A percentile compares a stretch with the other conserved stretches of the same genome.
Evolutionary conservation across 2,888 invertebrate species (phyloP).

Genomic region (Temnothorax ravouxi): DNA sequence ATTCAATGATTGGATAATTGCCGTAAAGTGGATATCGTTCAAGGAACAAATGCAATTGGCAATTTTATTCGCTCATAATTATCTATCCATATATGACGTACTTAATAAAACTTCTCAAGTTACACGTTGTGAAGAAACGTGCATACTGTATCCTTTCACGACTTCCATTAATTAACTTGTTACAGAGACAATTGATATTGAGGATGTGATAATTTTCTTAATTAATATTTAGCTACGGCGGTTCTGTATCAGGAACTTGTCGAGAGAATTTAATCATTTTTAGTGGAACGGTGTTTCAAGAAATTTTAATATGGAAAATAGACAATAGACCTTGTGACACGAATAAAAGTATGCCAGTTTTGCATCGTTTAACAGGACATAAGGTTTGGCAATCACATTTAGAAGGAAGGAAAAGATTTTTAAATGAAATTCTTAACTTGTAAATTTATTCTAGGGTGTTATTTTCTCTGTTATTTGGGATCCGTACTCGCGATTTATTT

Average conservation of each 20-base stretch:
- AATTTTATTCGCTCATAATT: conserved; percentile 84
- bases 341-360: conserved; percentile 84
- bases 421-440: background rate
- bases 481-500: conserved; percentile 87
- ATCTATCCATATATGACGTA: conserved; percentile 81
- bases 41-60: conserved; percentile 64
- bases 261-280: conserved; percentile 87
- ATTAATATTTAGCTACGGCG: conserved; percentile 85
- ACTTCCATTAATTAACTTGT: conserved; percentile 61
- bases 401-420: background rate
- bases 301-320: conserved; percentile 84
- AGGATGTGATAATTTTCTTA: conserved; percentile 66
- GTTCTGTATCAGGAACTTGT: conserved; percentile 81
- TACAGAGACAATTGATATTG: conserved; percentile 59
- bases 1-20: conserved; percentile 84
- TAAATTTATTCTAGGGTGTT: conserved; percentile 90
- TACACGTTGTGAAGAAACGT: conserved; percentile 88
- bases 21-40: conserved; percentile 72
- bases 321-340: conserved; percentile 51
- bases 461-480: conserved; percentile 93
- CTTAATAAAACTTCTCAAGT: conserved; percentile 71
- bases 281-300: conserved; percentile 89
- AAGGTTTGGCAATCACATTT: conserved; percentile 88
- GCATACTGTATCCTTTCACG: conserved; percentile 88
- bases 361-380: conserved; percentile 91